Percentiles rank a stretch among this genome's conserved stretches.
These are phyloP conservation scores for Brachyptera putata DNA, from an alignment of 2,888 invertebrate genomes.

Conservation along the genomic window DNA sequence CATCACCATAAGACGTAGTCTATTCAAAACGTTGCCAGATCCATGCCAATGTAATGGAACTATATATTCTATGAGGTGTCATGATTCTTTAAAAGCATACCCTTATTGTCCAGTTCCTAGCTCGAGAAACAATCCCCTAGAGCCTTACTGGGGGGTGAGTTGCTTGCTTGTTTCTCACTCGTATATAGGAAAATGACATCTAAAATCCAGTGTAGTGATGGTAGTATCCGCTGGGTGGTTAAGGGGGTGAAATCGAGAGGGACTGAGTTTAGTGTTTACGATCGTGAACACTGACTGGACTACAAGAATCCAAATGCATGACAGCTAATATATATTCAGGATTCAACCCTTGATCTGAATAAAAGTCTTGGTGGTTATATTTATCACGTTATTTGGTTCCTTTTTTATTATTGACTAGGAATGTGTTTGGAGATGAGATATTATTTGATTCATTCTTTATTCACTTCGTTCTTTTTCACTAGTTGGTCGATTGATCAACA, in stretches of 20 bases:
- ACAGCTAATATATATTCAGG: no score
- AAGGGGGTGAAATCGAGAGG: no score
- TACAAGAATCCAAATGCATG: no score
- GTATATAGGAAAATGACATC: slow-evolving; percentile 22
- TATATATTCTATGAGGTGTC: slow-evolving; percentile 15
- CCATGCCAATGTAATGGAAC: neutral
- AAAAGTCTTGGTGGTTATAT: no score
- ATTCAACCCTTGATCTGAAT: no score
- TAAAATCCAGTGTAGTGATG: slow-evolving; percentile 22
- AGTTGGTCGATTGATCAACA: no score
- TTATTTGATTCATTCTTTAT: no score
- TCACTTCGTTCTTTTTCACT: no score
- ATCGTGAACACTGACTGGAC: neutral
- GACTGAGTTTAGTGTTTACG: slow-evolving; percentile 9
- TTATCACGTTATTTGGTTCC: no score
- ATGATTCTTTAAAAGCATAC: slow-evolving; percentile 17
- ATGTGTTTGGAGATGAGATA: no score
- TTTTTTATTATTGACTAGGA: no score
- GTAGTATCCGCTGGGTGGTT: neutral
- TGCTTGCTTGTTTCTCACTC: neutral
- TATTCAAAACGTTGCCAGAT: slow-evolving; percentile 16
- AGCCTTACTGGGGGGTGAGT: neutral
- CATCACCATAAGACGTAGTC: no score
- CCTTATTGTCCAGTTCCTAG: slow-evolving; percentile 8
- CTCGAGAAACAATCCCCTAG: neutral